Evolutionary conservation across 1,140 invertebrate genomes (phyloP).

Genomic region (Lerema accius): DNA sequence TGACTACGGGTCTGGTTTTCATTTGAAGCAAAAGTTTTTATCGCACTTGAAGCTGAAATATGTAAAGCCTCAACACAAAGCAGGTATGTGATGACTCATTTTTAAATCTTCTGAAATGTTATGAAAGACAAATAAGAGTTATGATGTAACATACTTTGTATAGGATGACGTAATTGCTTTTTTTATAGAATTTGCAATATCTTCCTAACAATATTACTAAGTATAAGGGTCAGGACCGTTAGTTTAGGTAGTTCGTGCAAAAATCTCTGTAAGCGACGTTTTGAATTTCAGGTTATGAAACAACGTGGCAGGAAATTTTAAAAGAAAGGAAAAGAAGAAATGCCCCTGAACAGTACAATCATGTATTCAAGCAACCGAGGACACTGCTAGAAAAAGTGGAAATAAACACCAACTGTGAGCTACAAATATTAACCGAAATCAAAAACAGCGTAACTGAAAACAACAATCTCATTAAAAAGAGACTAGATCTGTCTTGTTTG

Average conservation of each 20-base stretch:
- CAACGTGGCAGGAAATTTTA: constrained; percentile 64
- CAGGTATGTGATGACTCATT: constrained; percentile 45
- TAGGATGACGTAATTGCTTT: no score
- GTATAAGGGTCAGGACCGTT: no score
- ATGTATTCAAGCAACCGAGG: constrained; percentile 40
- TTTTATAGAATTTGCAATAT: no score
- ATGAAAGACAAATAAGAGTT: no score
- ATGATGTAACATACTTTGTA: background rate
- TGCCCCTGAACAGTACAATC: constrained; percentile 24
- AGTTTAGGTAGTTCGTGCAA: no score
- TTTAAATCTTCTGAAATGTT: background rate
- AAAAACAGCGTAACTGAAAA: constrained; percentile 79
- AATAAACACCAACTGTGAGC: constrained; percentile 61
- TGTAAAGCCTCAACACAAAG: constrained; percentile 54
- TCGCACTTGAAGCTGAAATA: constrained; percentile 53
- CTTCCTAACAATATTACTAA: no score
- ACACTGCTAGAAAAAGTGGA: constrained; percentile 39
- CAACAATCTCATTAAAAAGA: constrained; percentile 76
- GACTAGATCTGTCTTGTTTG: constrained; percentile 52
- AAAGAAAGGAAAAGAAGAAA: constrained; percentile 69
- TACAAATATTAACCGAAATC: constrained; percentile 72
- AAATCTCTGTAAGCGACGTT: no score
- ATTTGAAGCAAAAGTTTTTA: constrained; percentile 59
- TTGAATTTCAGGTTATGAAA: constrained; percentile 69
- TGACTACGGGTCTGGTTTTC: constrained; percentile 29